Percentiles rank a stretch among this genome's conserved stretches.
phyloP scores from a whole-genome alignment of 2,113 vertebrate species.

The Platycercus adscitus region DNA sequence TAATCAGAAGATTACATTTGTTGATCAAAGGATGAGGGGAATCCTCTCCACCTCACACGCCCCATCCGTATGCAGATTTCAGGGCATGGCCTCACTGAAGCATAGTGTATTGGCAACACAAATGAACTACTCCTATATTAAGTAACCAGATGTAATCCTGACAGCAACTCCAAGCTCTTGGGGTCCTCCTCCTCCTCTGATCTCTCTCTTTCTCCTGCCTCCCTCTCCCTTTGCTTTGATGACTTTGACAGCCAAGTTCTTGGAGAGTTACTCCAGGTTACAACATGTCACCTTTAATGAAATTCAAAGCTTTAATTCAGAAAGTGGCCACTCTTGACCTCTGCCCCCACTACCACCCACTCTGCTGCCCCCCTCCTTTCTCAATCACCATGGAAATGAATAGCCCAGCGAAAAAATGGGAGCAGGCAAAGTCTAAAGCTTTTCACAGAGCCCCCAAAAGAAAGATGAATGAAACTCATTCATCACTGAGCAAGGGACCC shows the following conservation, averaged over 20 bases:
- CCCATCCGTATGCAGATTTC: background rate
- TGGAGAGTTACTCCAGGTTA: constrained; percentile 76
- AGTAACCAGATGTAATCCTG: constrained; percentile 67
- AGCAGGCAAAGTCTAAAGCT: constrained; percentile 80
- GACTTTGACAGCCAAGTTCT: constrained; percentile 71
- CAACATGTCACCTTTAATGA: constrained; percentile 74
- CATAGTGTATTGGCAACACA: background rate
- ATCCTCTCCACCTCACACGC: background rate
- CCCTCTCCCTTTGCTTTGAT: constrained; percentile 62
- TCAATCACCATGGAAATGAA: constrained; percentile 81
- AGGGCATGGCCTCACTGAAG: background rate
- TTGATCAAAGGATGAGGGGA: background rate
- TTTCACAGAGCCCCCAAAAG: constrained; percentile 75
- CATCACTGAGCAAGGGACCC: constrained; percentile 76
- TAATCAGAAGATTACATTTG: constrained; percentile 10
- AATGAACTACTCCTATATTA: constrained; percentile 49
- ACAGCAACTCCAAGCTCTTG: constrained; percentile 40
- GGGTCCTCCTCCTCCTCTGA: constrained; percentile 64
- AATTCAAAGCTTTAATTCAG: constrained; percentile 79
- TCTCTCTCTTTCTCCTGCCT: constrained; percentile 47
- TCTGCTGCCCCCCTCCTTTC: constrained; percentile 67
- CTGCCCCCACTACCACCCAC: constrained; percentile 75
- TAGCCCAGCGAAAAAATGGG: constrained; percentile 76
- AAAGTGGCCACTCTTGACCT: constrained; percentile 84
- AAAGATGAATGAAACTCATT: constrained; percentile 85